Percentiles rank a stretch among this genome's conserved stretches.
phyloP scores from a whole-genome alignment of 2,113 vertebrate genomes.

The Xiphorhynchus elegans region DNA sequence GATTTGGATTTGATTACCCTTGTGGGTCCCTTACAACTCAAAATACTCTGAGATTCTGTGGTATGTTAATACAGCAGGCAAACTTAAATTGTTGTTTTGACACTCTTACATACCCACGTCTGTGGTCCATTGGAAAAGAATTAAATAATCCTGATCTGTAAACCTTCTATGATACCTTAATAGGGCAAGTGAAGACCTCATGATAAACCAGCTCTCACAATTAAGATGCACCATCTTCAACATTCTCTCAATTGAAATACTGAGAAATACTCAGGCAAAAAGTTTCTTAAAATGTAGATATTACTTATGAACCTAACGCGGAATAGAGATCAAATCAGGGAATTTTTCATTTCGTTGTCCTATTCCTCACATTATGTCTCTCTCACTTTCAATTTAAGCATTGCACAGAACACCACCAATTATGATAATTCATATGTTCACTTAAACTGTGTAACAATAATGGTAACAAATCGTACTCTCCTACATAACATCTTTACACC shows the following conservation, averaged over 20 bases:
- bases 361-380: not conserved
- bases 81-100: not conserved
- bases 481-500: not conserved
- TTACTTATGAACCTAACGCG: not conserved
- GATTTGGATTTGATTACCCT: not conserved
- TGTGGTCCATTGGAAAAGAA: not conserved
- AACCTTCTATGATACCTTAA: not conserved
- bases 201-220: not conserved
- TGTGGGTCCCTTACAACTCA: not conserved
- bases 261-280: not conserved
- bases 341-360: not conserved
- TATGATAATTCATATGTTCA: not conserved
- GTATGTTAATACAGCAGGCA: not conserved
- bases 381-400: not conserved
- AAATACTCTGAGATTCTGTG: not conserved
- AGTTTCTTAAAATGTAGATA: not conserved
- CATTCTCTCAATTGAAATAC: not conserved
- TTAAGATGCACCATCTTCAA: not conserved
- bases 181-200: not conserved
- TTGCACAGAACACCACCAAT: not conserved
- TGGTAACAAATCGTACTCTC: not conserved
- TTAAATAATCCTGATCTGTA: not conserved
- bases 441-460: not conserved
- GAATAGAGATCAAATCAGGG: not conserved
- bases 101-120: not conserved